Conservation (phyloP, 2,888 invertebrate genomes). For the Enchytraeus crypticus region DNA sequence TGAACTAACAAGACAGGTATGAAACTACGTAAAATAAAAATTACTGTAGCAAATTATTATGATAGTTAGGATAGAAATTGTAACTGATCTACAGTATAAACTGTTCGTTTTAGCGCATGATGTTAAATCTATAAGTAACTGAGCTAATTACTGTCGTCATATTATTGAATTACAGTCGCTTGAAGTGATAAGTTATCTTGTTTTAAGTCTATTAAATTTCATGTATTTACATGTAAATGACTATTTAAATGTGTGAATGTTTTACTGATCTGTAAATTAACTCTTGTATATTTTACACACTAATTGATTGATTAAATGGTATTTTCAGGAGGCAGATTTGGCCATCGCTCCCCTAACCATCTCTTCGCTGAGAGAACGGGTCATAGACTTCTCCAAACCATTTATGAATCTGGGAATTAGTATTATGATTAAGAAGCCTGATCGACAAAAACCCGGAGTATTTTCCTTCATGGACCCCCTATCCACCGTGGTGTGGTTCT, state of each 20-base stretch:
- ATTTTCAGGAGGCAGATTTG: conserved; percentile 70
- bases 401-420: conserved; percentile 93
- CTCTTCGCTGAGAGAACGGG: conserved; percentile 80
- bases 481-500: conserved; percentile 93
- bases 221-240: not conserved
- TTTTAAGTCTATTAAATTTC: too few relatives aligned
- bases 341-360: conserved; percentile 90
- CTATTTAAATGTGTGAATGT: not conserved
- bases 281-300: not conserved
- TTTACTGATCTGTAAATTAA: not conserved
- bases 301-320: not conserved
- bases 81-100: too few relatives aligned
- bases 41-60: not conserved
- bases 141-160: not conserved
- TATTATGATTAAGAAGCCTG: conserved; percentile 86
- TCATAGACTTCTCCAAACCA: conserved; percentile 94
- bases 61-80: not conserved
- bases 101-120: too few relatives aligned
- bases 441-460: conserved; percentile 86
- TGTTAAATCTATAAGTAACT: not conserved
- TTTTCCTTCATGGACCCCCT: conserved; percentile 95
- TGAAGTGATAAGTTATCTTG: too few relatives aligned
- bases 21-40: not conserved
- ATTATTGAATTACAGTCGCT: too few relatives aligned
- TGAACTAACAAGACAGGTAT: conserved; percentile 34